Evolutionary conservation across 2,797 vertebrate genomes (phyloP).

Genomic region (Cephalopachus bancanus): DNA sequence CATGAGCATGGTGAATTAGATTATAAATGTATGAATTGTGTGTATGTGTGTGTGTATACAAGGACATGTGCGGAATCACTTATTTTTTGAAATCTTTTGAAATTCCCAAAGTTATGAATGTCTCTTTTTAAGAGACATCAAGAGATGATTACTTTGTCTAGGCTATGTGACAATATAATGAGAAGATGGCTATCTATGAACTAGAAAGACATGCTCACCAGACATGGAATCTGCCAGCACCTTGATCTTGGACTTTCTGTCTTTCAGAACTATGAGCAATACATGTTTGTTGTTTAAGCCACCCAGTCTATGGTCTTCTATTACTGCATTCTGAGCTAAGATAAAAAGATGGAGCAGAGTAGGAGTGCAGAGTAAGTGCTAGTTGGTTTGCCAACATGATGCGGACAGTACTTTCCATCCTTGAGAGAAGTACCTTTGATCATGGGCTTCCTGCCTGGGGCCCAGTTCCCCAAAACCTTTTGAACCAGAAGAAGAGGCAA

Average conservation of each 20-base stretch:
- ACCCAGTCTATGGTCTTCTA: neutral
- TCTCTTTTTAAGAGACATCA: too few species aligned
- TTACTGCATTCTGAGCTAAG: neutral
- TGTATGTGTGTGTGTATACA: too few species aligned
- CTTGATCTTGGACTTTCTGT: neutral
- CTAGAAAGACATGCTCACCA: neutral
- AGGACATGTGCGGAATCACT: too few species aligned
- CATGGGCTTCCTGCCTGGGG: neutral
- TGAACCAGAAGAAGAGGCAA: neutral
- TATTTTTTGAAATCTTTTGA: too few species aligned
- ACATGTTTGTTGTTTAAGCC: neutral
- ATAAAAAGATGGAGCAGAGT: neutral
- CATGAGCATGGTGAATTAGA: neutral
- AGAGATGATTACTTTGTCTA: neutral
- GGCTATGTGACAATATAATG: neutral
- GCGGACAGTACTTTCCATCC: neutral
- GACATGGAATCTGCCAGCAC: neutral
- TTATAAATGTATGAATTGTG: neutral
- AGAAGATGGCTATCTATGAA: neutral
- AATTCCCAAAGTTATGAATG: too few species aligned
- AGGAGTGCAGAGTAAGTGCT: fast-evolving
- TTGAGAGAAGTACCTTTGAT: neutral
- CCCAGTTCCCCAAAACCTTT: neutral
- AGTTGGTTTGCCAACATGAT: neutral
- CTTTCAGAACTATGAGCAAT: neutral